Percentiles rank a stretch among this genome's conserved stretches.
phyloP scores from a whole-genome alignment of 2,113 vertebrate species.

The Rattus norvegicus region DNA sequence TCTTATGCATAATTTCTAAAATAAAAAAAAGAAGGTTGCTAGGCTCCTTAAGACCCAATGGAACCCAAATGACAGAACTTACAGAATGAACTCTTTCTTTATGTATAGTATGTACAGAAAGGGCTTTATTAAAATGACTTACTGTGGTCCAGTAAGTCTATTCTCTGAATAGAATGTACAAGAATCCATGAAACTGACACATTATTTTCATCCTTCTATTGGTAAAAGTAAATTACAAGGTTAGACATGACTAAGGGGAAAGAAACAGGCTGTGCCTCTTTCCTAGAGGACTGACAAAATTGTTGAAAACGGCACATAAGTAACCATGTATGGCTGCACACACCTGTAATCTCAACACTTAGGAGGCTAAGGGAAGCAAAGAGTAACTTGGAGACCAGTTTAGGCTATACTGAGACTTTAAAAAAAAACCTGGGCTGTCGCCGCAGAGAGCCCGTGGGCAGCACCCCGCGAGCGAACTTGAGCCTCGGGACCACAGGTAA shows the following conservation, averaged over 20 bases:
- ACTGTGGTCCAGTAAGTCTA: neutral
- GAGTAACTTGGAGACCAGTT: neutral
- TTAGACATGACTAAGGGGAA: neutral
- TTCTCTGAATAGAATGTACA: neutral
- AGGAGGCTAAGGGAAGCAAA: neutral
- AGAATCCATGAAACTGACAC: neutral
- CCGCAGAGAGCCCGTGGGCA: too few relatives aligned
- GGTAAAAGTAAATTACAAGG: slow-evolving; percentile 41
- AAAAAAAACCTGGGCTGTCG: too few relatives aligned
- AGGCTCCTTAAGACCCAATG: slow-evolving; percentile 16
- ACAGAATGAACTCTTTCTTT: neutral
- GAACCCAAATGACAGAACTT: neutral
- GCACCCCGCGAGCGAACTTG: too few relatives aligned
- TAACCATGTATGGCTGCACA: neutral
- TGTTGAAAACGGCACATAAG: neutral
- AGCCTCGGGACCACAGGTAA: too few relatives aligned
- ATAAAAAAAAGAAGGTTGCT: neutral
- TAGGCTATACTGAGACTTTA: neutral
- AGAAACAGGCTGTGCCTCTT: slow-evolving; percentile 18
- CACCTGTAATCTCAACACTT: neutral
- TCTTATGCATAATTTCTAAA: slow-evolving; percentile 1
- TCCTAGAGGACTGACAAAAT: neutral
- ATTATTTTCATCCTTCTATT: slow-evolving; percentile 11
- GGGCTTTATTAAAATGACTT: neutral
- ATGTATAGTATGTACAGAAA: neutral